A percentile compares a stretch with the other conserved stretches of the same genome.
These are phyloP conservation scores for Argyra leucocephala DNA, from an alignment of 2,888 invertebrate species.

Conservation along the genomic window DNA sequence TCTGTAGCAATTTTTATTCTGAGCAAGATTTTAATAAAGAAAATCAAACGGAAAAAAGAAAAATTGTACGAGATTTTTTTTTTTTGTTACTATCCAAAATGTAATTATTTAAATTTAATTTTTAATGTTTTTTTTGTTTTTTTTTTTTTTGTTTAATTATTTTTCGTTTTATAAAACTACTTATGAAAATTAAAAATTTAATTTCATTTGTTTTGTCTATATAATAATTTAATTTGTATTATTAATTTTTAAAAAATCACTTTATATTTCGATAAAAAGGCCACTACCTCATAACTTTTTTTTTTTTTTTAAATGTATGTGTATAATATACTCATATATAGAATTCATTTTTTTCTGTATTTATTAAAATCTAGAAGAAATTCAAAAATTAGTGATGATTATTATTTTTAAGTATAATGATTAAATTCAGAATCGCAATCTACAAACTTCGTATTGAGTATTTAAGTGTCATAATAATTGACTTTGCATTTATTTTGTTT, in stretches of 20 bases:
- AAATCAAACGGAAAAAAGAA: no score
- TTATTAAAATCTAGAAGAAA: not conserved
- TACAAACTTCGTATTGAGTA: no score
- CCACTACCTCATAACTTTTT: slow-evolving; percentile 1
- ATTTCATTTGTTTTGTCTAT: not conserved
- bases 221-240: not conserved
- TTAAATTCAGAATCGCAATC: not conserved
- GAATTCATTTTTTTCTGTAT: not conserved
- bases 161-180: not conserved
- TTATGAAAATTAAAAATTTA: slow-evolving; percentile 2
- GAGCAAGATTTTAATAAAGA: no score
- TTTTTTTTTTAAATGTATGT: not conserved
- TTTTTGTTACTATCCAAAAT: no score
- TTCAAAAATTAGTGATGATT: not conserved
- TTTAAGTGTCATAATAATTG: no score
- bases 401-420: not conserved
- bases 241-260: not conserved
- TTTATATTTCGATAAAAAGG: slow-evolving; percentile 4
- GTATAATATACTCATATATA: not conserved
- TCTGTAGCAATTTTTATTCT: no score
- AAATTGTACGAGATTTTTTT: no score
- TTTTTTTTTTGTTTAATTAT: no score
- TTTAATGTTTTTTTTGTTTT: no score
- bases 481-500: no score
- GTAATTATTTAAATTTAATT: no score